Conservation (phyloP, 2,113 vertebrate species). For the Phalacrocorax carbo region DNA sequence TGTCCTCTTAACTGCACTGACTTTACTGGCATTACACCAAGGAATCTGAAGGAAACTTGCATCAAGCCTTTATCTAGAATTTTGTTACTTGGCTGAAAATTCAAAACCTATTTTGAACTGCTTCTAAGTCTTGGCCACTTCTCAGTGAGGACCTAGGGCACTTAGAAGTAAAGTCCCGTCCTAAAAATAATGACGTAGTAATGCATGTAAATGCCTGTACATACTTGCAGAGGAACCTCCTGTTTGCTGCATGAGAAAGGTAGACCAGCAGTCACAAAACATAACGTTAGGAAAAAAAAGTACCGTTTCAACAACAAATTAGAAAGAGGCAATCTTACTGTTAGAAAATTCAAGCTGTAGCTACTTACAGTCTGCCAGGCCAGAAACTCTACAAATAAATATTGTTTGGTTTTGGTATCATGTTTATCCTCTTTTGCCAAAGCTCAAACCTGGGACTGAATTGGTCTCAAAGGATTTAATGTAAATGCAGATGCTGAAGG, state of each 20-base stretch:
- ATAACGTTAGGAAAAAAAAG: background rate
- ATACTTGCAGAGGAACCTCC: background rate
- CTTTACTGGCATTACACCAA: background rate
- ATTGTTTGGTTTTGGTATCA: background rate
- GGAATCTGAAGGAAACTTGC: background rate
- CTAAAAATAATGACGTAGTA: background rate
- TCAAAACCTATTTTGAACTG: background rate
- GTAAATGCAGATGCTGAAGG: background rate
- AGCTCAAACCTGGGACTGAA: background rate
- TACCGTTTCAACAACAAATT: background rate
- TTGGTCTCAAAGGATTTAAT: background rate
- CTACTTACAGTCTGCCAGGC: background rate
- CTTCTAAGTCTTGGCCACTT: background rate
- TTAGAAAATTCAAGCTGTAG: slow-evolving; percentile 37
- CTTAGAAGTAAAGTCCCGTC: background rate
- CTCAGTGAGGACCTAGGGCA: background rate
- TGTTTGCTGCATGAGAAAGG: background rate
- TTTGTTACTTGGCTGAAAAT: background rate
- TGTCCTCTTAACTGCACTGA: background rate
- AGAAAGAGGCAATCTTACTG: slow-evolving; percentile 22
- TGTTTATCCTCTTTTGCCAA: background rate
- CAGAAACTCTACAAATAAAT: background rate
- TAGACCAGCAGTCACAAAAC: background rate
- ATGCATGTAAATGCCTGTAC: background rate
- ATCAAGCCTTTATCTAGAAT: background rate